Evolutionary conservation across 2,797 vertebrate species (phyloP), one percentile per base, ranked within the genome.

Genomic region (Menidia menidia): DNA sequence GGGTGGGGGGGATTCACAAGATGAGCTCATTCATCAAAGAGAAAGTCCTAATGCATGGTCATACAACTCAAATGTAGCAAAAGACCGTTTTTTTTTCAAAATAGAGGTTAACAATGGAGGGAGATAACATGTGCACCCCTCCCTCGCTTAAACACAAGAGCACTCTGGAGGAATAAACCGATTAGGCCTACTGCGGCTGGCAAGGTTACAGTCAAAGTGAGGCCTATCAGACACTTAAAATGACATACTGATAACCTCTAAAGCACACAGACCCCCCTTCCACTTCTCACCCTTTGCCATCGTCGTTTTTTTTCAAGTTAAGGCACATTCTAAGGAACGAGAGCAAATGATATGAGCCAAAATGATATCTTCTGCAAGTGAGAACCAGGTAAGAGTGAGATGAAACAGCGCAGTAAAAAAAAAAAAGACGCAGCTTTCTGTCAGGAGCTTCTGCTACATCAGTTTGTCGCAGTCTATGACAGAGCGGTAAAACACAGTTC

Each of bases 401-500:
- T 55, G 15, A 16, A 15, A 55, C 3, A 8, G 55, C 57, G 59
- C 16, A 1, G 6, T n/a, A 25, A 25, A 25, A 7, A 39, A 10
- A 39, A 19, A n/a, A 44, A 62, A 30, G 25, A 9, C n/a, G 14
- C 41, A 39, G 47, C 52, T 55, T 30, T 50, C 8, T 33, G 30
- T 61, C 43, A 19, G 39, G 4, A 50, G 60, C 77, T 66, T 39
- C 44, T 55, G 73, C 81, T 60, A 43, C 80, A 79, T 80, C 83
- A 72, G 30, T 90, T 87, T 92, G 92, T 92, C 92, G 93, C 93
- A 93, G 90, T 87, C 68, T 70, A 14, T 39, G 60, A 80, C 78
- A 83, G 42, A 75, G 19, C 74, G 71, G 63, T 81, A 74, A 71
- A 84, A 83, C 64, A 76, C 72, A 73, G 87, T 79, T 89, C 91